These are phyloP conservation scores for Polyploca ridens DNA, from an alignment of 2,888 invertebrate species.

Conservation along the genomic window DNA sequence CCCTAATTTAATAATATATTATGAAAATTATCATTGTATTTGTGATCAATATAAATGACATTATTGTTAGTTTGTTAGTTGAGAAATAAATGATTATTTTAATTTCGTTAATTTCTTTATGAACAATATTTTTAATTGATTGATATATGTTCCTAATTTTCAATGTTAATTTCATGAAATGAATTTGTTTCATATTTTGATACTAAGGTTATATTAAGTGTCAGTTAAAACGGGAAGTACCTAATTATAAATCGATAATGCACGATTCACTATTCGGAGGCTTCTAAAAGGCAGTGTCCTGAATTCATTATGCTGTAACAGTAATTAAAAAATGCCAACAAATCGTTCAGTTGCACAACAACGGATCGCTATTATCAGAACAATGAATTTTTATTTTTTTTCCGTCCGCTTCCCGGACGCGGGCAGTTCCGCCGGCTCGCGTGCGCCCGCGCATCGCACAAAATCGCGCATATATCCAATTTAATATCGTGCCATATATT, in stretches of 20 bases:
- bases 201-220: not conserved
- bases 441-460: conserved; percentile 58
- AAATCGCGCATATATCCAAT: conserved; percentile 27
- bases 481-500: conserved; percentile 10
- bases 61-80: conserved; percentile 3
- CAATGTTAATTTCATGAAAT: not conserved
- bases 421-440: conserved; percentile 67
- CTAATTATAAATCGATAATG: not conserved
- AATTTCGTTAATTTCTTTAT: not conserved
- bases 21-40: conserved; percentile 17
- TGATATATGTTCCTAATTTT: no score
- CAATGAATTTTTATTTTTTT: conserved; percentile 60
- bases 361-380: conserved; percentile 60
- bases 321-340: conserved; percentile 39
- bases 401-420: conserved; percentile 78
- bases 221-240: not conserved
- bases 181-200: no score
- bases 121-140: not conserved
- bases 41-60: conserved; percentile 9
- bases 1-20: conserved; percentile 5
- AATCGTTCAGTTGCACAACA: conserved; percentile 53
- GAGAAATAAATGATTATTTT: not conserved
- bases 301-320: conserved; percentile 37
- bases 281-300: conserved; percentile 23
- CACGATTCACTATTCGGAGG: not conserved